A percentile compares a stretch with the other conserved stretches of the same genome.
phyloP scores from a whole-genome alignment of 2,888 invertebrate genomes.

The Nomada goodeniana region DNA sequence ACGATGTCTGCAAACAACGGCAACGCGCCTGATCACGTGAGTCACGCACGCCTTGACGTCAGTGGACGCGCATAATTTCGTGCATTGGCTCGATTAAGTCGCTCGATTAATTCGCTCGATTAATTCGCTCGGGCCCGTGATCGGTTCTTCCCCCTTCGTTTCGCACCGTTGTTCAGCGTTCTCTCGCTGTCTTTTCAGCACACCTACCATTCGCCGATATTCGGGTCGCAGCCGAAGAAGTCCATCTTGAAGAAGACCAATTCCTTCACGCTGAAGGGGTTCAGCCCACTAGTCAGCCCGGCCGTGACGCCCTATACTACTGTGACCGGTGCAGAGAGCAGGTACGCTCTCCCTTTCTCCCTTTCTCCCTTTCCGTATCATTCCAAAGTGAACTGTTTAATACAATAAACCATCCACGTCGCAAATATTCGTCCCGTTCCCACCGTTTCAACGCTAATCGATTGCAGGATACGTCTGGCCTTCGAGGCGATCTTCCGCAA shows the following conservation, averaged over 20 bases:
- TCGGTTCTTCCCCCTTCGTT: not conserved
- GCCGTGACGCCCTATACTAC: slow-evolving; percentile 89
- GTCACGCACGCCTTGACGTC: slow-evolving; percentile 60
- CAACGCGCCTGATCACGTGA: slow-evolving; percentile 76
- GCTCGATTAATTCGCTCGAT: no score
- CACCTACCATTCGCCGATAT: slow-evolving; percentile 85
- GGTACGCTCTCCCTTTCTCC: slow-evolving; percentile 81
- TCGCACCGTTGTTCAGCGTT: not conserved
- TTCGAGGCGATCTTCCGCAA: slow-evolving; percentile 97
- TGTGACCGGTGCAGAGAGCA: slow-evolving; percentile 94
- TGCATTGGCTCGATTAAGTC: slow-evolving; percentile 23
- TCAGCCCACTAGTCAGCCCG: slow-evolving; percentile 86
- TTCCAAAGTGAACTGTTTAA: not conserved
- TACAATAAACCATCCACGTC: no score
- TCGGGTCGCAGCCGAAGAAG: slow-evolving; percentile 88
- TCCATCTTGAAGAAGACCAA: slow-evolving; percentile 97
- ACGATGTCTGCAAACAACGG: slow-evolving; percentile 85
- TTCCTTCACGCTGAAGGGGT: slow-evolving; percentile 91
- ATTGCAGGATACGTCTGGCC: slow-evolving; percentile 91
- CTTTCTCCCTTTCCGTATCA: not conserved
- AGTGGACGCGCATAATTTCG: slow-evolving; percentile 16
- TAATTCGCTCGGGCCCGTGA: not conserved
- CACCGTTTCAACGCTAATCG: no score
- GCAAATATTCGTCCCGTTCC: not conserved
- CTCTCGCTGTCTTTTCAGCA: slow-evolving; percentile 78